Evolutionary conservation across 2,113 vertebrate genomes (phyloP).

Genomic region (Albula glossodonta): DNA sequence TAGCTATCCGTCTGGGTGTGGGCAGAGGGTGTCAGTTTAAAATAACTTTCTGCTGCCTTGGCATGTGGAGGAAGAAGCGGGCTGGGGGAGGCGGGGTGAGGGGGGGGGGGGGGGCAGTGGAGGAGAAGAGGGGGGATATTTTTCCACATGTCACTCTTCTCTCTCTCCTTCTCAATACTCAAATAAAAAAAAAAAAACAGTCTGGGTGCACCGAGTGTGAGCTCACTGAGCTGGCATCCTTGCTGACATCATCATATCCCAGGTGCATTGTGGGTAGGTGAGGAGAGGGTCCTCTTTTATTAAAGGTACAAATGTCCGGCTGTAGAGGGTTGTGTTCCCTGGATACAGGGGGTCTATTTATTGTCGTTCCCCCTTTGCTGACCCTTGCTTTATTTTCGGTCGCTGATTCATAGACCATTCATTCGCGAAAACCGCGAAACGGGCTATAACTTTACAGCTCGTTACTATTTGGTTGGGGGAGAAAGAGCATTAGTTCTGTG

Average conservation of each 20-base stretch:
- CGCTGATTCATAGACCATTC: slow-evolving; percentile 86
- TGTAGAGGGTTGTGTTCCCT: slow-evolving; percentile 65
- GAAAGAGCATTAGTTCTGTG: slow-evolving; percentile 26
- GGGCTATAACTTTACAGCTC: slow-evolving; percentile 76
- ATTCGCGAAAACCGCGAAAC: slow-evolving; percentile 82
- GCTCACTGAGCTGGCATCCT: slow-evolving; percentile 44
- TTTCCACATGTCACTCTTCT: slow-evolving; percentile 65
- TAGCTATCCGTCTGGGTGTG: slow-evolving; percentile 72
- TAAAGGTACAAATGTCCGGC: slow-evolving; percentile 65
- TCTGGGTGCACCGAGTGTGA: slow-evolving; percentile 40
- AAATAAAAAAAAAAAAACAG: slow-evolving; percentile 51
- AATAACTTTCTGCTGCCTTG: slow-evolving; percentile 77
- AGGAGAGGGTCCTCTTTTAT: slow-evolving; percentile 49
- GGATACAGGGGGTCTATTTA: slow-evolving; percentile 81
- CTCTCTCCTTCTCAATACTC: slow-evolving; percentile 51
- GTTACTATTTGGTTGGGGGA: slow-evolving; percentile 55
- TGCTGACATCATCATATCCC: slow-evolving; percentile 50
- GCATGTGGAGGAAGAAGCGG: slow-evolving; percentile 61
- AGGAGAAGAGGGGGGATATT: background rate
- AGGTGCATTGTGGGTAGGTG: slow-evolving; percentile 51
- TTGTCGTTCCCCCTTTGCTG: slow-evolving; percentile 69
- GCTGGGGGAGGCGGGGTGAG: background rate
- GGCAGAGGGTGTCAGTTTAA: slow-evolving; percentile 79
- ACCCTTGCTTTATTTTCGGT: slow-evolving; percentile 88
- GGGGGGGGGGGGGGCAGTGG: background rate